phyloP scores from a whole-genome alignment of 2,113 vertebrate genomes.

The Laticauda laticaudata region DNA sequence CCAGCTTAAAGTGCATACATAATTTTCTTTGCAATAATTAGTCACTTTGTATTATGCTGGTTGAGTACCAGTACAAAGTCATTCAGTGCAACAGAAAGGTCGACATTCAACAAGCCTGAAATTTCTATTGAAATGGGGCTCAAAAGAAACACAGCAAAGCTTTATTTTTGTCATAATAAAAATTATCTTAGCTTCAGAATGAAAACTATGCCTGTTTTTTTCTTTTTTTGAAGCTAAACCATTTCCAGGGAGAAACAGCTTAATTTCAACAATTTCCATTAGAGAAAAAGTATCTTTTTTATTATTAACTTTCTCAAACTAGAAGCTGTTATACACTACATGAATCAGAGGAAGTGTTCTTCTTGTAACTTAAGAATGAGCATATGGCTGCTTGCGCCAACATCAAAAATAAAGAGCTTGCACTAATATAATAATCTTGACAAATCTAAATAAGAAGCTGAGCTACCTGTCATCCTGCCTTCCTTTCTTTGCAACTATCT shows the following conservation, averaged over 20 bases:
- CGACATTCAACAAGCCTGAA: background rate
- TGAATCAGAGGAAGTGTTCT: constrained; percentile 1
- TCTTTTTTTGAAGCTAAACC: constrained; percentile 28
- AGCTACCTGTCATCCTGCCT: accelerated
- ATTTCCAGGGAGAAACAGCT: constrained; percentile 39
- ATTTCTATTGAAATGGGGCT: constrained; percentile 21
- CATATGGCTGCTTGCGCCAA: constrained; percentile 31
- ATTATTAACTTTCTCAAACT: background rate
- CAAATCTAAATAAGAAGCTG: constrained; percentile 18
- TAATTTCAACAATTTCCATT: background rate
- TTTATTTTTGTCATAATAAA: constrained; percentile 46
- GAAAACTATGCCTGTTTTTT: constrained; percentile 37
- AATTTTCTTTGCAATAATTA: constrained; percentile 23
- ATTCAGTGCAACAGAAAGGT: constrained; percentile 18
- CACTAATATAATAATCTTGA: constrained; percentile 14
- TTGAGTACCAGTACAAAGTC: background rate
- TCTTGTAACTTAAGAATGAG: constrained; percentile 17
- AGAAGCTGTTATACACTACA: background rate
- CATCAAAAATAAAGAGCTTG: constrained; percentile 39
- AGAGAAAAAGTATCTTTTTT: constrained; percentile 19
- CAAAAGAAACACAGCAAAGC: constrained; percentile 29
- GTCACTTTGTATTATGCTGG: constrained; percentile 9
- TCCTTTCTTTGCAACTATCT: background rate
- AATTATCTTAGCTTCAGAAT: constrained; percentile 31
- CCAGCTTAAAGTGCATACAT: constrained; percentile 17